Conservation (phyloP, 1,140 invertebrate genomes). For the Eciton burchellii region DNA sequence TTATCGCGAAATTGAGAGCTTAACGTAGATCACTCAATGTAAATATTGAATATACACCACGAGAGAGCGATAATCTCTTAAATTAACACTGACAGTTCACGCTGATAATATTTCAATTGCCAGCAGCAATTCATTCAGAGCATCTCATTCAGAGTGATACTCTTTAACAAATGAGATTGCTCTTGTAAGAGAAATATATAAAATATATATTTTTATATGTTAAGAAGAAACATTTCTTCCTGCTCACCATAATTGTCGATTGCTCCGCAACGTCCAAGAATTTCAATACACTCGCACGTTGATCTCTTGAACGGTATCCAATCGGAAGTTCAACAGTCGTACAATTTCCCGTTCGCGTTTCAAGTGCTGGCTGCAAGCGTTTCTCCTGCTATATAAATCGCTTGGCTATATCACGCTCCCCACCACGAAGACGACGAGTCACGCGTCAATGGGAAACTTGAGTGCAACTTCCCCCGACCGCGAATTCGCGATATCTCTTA, state of each 20-base stretch:
- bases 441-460: slow-evolving; percentile 62
- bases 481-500: neutral
- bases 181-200: neutral
- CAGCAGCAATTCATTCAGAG: neutral
- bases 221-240: neutral
- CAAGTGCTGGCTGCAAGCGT: slow-evolving; percentile 40
- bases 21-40: neutral
- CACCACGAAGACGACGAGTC: slow-evolving; percentile 55
- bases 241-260: slow-evolving; percentile 51
- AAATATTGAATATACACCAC: neutral
- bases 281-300: neutral
- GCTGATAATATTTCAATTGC: neutral
- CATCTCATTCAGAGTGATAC: neutral
- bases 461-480: slow-evolving; percentile 42
- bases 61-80: neutral
- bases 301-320: slow-evolving; percentile 1
- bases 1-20: neutral
- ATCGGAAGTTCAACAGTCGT: neutral
- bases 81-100: neutral
- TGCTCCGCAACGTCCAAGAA: neutral
- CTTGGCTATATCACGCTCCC: slow-evolving; percentile 39
- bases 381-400: slow-evolving; percentile 70
- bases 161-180: slow-evolving; percentile 1
- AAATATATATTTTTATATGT: too few species aligned
- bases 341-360: slow-evolving; percentile 31